phyloP scores from a whole-genome alignment of 2,888 invertebrate genomes.

The Pristionchus entomophagus region DNA sequence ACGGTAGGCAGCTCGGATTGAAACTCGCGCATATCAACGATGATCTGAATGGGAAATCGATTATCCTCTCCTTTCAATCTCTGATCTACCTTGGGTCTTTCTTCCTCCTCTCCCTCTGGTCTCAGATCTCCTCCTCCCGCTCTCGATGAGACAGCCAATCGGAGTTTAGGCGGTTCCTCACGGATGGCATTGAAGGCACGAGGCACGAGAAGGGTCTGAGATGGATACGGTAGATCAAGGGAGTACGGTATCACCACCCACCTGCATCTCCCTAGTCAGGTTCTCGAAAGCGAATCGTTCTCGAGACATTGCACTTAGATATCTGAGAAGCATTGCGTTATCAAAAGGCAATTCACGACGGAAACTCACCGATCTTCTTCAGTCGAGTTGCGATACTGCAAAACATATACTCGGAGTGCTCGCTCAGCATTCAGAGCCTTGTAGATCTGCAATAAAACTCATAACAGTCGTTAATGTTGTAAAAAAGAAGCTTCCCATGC shows the following conservation, averaged over 20 bases:
- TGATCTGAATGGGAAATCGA: conserved; percentile 75
- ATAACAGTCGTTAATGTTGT: not conserved
- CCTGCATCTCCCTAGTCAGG: conserved; percentile 84
- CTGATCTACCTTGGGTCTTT: conserved; percentile 54
- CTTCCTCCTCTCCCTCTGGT: conserved; percentile 50
- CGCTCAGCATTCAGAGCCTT: conserved; percentile 78
- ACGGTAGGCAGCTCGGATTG: conserved; percentile 94
- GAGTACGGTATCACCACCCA: conserved; percentile 85
- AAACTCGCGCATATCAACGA: conserved; percentile 98
- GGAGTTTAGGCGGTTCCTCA: conserved; percentile 63
- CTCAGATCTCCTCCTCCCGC: conserved; percentile 51
- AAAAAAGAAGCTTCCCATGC: conserved; percentile 53
- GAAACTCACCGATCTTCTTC: conserved; percentile 88
- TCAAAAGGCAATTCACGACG: not conserved
- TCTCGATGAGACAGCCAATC: conserved; percentile 55
- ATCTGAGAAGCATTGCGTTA: conserved; percentile 76
- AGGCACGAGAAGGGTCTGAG: conserved; percentile 69
- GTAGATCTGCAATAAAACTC: conserved; percentile 80
- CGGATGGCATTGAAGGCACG: conserved; percentile 69
- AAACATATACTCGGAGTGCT: conserved; percentile 85
- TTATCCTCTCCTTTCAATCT: too few relatives aligned
- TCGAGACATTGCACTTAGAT: conserved; percentile 88
- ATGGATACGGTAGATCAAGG: not conserved
- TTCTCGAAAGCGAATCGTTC: conserved; percentile 95
- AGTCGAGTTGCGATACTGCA: conserved; percentile 91